A percentile compares a stretch with the other conserved stretches of the same genome.
phyloP scores from a whole-genome alignment of 1,140 invertebrate species.

The Papilio polytes region DNA sequence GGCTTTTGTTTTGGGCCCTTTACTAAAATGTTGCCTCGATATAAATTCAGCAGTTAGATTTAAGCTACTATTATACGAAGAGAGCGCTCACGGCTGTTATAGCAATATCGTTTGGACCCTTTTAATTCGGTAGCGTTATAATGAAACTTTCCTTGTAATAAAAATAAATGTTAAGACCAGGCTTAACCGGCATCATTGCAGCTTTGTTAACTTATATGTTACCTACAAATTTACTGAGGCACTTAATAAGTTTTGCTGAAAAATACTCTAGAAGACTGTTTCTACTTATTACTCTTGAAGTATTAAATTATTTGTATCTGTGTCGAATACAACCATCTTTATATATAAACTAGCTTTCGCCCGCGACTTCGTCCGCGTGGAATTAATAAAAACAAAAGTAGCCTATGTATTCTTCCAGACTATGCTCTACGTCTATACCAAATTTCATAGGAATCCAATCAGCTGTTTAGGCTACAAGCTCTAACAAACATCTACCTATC shows the following conservation, averaged over 20 bases:
- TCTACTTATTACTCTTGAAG: not conserved
- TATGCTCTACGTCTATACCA: no score
- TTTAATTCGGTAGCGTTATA: constrained; percentile 56
- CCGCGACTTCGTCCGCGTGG: no score
- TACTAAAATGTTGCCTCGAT: constrained; percentile 54
- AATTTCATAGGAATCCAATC: no score
- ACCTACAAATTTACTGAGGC: constrained; percentile 46
- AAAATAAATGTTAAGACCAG: constrained; percentile 58
- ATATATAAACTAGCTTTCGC: no score
- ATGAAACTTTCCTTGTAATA: constrained; percentile 60
- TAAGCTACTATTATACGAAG: constrained; percentile 43
- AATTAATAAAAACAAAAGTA: no score
- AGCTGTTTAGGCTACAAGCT: no score
- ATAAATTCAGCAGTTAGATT: constrained; percentile 55
- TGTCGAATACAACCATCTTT: no score
- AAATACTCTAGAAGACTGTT: not conserved
- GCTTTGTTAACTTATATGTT: constrained; percentile 44
- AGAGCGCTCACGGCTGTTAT: constrained; percentile 42
- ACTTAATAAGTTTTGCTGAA: not conserved
- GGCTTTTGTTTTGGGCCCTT: constrained; percentile 49
- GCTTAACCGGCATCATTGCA: constrained; percentile 47
- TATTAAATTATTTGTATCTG: no score
- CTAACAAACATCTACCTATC: no score
- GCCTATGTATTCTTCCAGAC: no score
- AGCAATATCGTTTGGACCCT: constrained; percentile 48